phyloP scores from a whole-genome alignment of 2,888 invertebrate genomes.

The Rutpela maculata region DNA sequence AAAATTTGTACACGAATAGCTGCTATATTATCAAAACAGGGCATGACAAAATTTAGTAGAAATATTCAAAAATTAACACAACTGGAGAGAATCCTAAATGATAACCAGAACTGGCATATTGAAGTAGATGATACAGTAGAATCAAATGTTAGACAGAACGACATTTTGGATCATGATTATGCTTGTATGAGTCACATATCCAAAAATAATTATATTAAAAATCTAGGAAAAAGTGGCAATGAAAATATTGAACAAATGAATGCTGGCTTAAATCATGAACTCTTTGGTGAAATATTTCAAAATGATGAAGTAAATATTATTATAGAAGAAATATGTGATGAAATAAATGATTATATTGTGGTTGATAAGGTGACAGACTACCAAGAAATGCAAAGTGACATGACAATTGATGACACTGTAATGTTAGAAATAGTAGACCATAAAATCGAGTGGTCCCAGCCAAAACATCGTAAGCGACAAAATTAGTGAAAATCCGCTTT shows the following conservation, averaged over 20 bases:
- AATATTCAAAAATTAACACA: conserved; percentile 7
- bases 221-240: not conserved
- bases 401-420: too few species aligned
- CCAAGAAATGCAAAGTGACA: too few species aligned
- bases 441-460: too few species aligned
- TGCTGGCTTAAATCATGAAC: not conserved
- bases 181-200: not conserved
- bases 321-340: too few species aligned
- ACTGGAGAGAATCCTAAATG: conserved; percentile 3
- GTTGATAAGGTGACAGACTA: too few species aligned
- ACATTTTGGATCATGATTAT: conserved; percentile 2
- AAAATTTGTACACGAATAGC: conserved; percentile 8
- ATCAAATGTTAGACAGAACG: not conserved
- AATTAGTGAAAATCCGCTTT: too few species aligned
- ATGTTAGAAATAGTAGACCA: too few species aligned
- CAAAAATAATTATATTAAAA: not conserved
- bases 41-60: not conserved
- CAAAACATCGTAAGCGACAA: too few species aligned
- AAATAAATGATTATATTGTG: too few species aligned
- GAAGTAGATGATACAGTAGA: not conserved
- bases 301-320: not conserved
- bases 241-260: conserved; percentile 9
- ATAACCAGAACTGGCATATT: conserved; percentile 2
- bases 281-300: not conserved
- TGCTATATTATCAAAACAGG: not conserved